Base-by-base conservation (phyloP, 1,140 invertebrate genomes). In the Tetranychus urticae region DNA sequence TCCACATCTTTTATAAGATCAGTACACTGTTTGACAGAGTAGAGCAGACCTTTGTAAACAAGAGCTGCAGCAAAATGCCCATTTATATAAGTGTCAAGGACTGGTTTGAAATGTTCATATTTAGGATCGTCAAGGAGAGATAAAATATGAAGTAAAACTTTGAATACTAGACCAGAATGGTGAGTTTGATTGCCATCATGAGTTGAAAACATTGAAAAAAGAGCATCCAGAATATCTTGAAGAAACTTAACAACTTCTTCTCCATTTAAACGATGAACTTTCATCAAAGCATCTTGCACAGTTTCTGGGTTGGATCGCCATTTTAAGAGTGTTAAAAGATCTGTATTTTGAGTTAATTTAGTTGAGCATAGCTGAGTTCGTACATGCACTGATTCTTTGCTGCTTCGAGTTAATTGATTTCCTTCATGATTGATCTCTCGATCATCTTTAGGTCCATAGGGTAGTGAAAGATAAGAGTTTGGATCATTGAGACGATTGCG, bases 191-290 rank as follows among this genome's bases (percentile, higher is more conserved):
- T 88, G 1, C 87, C 89, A 70, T 94, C 86, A 73, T 90, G 88
- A 39, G 85, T 90, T 46, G 86, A 90, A 70, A 93, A 91, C 76
- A 96, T 83, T 14, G 86, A 84, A 70, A 96, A 97, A 0, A 97
- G 71, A 0, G 89, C 87, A 70, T 97, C 93, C 1, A 97, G 73
- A 31, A 96, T 86, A 70, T 97, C 92, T 71, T 94, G 87, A 2
- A 97, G 75, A 73, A 97, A 97, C 67, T 94, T 94, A 0, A 96
- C 87, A n/a, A 92, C 75, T 72, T 96, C 91, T 70, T 92, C 88
- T 23, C 82, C 82, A 66, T 87, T 82, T 0, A 94, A 70, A 1
- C 81, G 77, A 57, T 88, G 71, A 3, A 93, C 82, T 61, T 84
- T 77, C 1, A 83, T 79, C 7, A 94, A 71, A 0, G 88, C 88